A percentile compares a stretch with the other conserved stretches of the same genome.
Evolutionary conservation across 2,888 invertebrate genomes (phyloP).

Genomic region (Trachelus stipa): DNA sequence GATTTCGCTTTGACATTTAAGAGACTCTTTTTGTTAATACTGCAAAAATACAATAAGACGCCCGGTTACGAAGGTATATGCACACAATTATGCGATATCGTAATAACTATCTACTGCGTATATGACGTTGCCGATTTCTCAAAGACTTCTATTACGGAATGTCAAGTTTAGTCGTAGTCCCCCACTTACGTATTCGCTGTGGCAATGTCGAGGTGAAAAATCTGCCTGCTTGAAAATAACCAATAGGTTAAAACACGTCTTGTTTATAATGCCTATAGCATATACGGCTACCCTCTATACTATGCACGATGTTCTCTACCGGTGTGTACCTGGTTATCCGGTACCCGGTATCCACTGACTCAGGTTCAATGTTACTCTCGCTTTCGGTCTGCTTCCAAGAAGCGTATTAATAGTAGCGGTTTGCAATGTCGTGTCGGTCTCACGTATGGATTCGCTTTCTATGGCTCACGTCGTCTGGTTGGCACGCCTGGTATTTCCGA

Average conservation of each 20-base stretch:
- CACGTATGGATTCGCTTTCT: background rate
- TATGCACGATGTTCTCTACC: background rate
- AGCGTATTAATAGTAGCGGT: constrained; percentile 36
- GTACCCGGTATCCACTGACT: constrained; percentile 10
- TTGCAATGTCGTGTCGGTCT: background rate
- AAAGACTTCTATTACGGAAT: background rate
- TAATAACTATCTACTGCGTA: background rate
- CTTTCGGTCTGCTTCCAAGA: constrained; percentile 50
- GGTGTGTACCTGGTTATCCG: background rate
- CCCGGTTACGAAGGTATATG: background rate
- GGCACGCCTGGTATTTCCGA: constrained; percentile 1
- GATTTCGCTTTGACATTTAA: background rate
- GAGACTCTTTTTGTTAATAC: background rate
- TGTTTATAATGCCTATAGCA: background rate
- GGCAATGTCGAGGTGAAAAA: background rate
- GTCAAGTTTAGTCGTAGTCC: background rate
- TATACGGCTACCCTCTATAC: background rate
- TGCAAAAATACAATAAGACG: background rate
- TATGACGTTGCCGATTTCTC: background rate
- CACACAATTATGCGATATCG: background rate
- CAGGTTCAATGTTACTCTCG: constrained; percentile 56
- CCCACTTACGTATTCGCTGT: background rate
- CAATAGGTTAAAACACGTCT: background rate
- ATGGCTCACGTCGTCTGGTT: background rate
- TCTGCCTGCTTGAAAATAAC: background rate